A percentile compares a stretch with the other conserved stretches of the same genome.
Conservation (phyloP, 2,797 vertebrate species). For the Chromis chromis region DNA sequence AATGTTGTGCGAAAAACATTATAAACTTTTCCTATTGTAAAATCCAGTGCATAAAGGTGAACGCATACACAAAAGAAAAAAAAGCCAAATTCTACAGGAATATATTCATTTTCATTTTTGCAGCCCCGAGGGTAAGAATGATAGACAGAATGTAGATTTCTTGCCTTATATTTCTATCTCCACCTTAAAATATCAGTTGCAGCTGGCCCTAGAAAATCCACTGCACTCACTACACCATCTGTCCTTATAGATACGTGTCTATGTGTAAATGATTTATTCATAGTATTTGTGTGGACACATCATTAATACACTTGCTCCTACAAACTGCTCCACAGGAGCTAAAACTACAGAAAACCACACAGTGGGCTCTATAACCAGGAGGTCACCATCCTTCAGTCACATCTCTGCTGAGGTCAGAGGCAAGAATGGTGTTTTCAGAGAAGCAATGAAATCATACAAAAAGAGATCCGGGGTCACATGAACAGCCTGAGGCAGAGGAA, state of each 20-base stretch:
- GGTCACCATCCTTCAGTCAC: conserved; percentile 10
- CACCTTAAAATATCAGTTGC: not conserved
- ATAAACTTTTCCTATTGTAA: too few relatives aligned
- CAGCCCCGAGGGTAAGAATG: too few relatives aligned
- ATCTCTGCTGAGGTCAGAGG: conserved; percentile 12
- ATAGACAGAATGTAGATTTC: too few relatives aligned
- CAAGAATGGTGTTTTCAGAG: conserved; percentile 7
- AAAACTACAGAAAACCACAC: not conserved
- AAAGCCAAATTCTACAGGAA: too few relatives aligned
- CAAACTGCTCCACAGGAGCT: conserved; percentile 1
- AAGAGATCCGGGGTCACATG: conserved; percentile 10
- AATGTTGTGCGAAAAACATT: too few relatives aligned
- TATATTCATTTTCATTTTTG: too few relatives aligned
- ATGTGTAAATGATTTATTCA: not conserved
- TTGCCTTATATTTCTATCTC: not conserved
- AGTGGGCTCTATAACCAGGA: not conserved
- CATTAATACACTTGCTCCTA: not conserved
- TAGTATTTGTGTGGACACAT: not conserved
- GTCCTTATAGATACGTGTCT: not conserved
- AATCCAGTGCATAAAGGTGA: too few relatives aligned
- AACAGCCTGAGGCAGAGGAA: conserved; percentile 40
- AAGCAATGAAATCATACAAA: conserved; percentile 23
- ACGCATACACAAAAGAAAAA: too few relatives aligned
- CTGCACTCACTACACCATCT: not conserved
- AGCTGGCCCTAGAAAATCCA: not conserved